Evolutionary conservation across 2,888 invertebrate species (phyloP), one percentile per base, ranked within the genome.

Genomic region (Zygogramma bicolorata): DNA sequence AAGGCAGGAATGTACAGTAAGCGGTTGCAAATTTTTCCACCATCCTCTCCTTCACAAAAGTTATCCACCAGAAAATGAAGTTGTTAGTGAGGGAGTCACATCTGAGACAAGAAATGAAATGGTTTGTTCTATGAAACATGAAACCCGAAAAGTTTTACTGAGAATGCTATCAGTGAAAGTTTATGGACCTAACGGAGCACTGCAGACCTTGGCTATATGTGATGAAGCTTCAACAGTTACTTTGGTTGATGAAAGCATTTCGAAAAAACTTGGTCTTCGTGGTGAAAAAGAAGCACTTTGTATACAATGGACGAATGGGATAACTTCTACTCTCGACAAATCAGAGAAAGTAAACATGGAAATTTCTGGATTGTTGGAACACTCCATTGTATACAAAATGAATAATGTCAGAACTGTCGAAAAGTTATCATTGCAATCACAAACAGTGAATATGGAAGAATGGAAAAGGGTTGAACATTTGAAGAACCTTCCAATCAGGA

Each of bases 31-130:
- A 4, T 42, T 42, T 42, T 42, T 42, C 5, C n/a, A 42, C n/a
- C 42, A 42, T 15, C 15, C 42, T 18, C 42, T 42, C n/a, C 13
- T 42, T 42, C 15, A 42, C n/a, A 42, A 15, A 42, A 42, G 3
- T n/a, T 42, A 42, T n/a, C n/a, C 42, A n/a, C 42, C 42, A 42
- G 42, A 42, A 42, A 42, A n/a, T n/a, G n/a, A n/a, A n/a, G n/a
- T n/a, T n/a, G n/a, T n/a, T n/a, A n/a, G n/a, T n/a, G n/a, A n/a
- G n/a, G n/a, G n/a, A n/a, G n/a, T n/a, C n/a, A n/a, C n/a, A n/a
- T n/a, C n/a, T n/a, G n/a, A n/a, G n/a, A n/a, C 15, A n/a, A 18
- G 13, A 2, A 42, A 42, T 10, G 18, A 13, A 42, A n/a, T 10
- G n/a, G n/a, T n/a, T 42, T 13, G 42, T 42, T 15, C 42, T 6